A percentile compares a stretch with the other conserved stretches of the same genome.
These are phyloP conservation scores for Akabosia matsudoensis DNA, from an alignment of 1,140 invertebrate genomes.

Conservation along the genomic window DNA sequence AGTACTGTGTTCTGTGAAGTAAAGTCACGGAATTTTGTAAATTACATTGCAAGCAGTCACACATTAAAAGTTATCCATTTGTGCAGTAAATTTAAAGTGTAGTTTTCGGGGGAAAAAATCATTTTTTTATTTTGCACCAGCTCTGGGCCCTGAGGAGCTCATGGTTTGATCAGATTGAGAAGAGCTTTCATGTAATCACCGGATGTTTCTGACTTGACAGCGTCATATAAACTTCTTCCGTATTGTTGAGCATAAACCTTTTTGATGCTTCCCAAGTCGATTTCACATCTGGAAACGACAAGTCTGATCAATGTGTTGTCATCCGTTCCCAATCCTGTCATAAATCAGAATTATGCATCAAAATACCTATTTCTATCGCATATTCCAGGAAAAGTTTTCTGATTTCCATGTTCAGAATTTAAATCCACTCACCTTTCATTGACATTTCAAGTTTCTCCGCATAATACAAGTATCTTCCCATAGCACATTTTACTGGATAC, in stretches of 20 bases:
- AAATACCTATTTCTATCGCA: not conserved
- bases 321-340: slow-evolving; percentile 52
- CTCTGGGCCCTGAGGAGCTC: not conserved
- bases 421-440: slow-evolving; percentile 55
- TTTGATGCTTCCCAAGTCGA: slow-evolving; percentile 69
- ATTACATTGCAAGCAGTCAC: too few species aligned
- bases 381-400: not conserved
- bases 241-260: slow-evolving; percentile 65
- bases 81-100: too few species aligned
- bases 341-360: not conserved
- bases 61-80: too few species aligned
- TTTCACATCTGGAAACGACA: slow-evolving; percentile 52
- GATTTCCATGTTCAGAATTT: not conserved
- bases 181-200: slow-evolving; percentile 39
- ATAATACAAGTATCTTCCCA: slow-evolving; percentile 32
- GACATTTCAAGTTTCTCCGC: slow-evolving; percentile 50
- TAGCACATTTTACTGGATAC: slow-evolving; percentile 31
- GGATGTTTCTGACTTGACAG: slow-evolving; percentile 55
- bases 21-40: too few species aligned
- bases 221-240: slow-evolving; percentile 65
- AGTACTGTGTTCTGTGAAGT: too few species aligned
- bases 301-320: slow-evolving; percentile 53
- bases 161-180: slow-evolving; percentile 12
- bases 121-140: too few species aligned
- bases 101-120: too few species aligned